Evolutionary conservation across 2,797 vertebrate genomes (phyloP), one percentile per base, ranked within the genome.

Genomic region (Rhinella marina): DNA sequence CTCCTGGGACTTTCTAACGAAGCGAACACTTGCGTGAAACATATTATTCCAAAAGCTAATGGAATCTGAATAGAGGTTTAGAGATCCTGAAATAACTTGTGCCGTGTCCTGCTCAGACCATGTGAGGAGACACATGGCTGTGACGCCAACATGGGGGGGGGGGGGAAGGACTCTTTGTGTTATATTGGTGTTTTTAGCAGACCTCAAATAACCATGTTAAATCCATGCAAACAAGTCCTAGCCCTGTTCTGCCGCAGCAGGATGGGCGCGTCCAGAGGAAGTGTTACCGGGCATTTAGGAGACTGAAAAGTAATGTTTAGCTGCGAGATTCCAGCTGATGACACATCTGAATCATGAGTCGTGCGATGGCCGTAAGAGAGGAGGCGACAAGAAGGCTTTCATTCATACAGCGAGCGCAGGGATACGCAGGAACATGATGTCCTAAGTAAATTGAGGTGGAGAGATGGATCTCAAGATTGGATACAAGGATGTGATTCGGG

Each of bases 241-340:
- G 56, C 19, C 54, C 78, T 80, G 78, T 59, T 57, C 78, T 80
- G 17, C 78, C 21, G 56, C 56, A 84, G 72, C 61, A 78, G 87
- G 61, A 88, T 68, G 81, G 87, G 81, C 50, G 87, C 57, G 29
- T 64, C 41, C 86, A 68, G 41, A 77, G 50, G 32, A 68, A 68
- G 32, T 19, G 29, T 48, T 82, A 66, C n/a, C 61, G 9, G 48
- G 66, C 59, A 66, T 66, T 81, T 81, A 41, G 57, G 17, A 76
- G 73, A 32, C 59, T 77, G 41, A 75, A 75, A 41, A 79, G 56
- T 75, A 85, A 80, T 80, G 78, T 80, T 57, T 59, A 80, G 54
- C 25, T 80, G 57, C 41, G 57, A 80, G 78, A 80, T 59, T 80
- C 56, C 78, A 77, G 50, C 48, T 14, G 48, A 54, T 77, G 75